These are phyloP conservation scores for Pygmarrhopalites habei DNA, from an alignment of 1,140 invertebrate species.

Conservation along the genomic window DNA sequence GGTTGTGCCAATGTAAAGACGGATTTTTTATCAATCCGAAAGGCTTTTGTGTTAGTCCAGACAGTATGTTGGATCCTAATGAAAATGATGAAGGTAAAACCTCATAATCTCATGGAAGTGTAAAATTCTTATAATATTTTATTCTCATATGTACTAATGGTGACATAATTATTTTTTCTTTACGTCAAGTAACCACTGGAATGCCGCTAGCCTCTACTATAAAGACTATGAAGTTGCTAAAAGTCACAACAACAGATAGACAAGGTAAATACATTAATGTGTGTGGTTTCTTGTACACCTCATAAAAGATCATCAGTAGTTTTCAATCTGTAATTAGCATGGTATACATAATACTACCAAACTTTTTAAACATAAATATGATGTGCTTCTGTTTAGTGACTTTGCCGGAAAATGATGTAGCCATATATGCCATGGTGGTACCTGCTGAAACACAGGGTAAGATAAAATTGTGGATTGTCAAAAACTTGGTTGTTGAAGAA, in stretches of 20 bases:
- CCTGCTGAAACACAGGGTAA: conserved; percentile 62
- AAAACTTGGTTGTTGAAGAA: background rate
- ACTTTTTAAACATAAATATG: too few species aligned
- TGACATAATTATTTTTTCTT: too few species aligned
- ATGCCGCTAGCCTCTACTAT: conserved; percentile 39
- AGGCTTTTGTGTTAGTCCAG: conserved; percentile 40
- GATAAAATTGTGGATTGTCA: conserved; percentile 14
- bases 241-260: conserved; percentile 70
- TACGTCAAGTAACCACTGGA: background rate
- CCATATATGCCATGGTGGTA: conserved; percentile 68
- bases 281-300: too few species aligned
- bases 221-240: conserved; percentile 54
- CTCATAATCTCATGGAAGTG: background rate
- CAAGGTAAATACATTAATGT: too few species aligned
- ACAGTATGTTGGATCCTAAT: background rate
- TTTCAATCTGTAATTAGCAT: too few species aligned
- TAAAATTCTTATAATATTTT: conserved; percentile 2
- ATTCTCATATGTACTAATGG: too few species aligned
- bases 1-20: conserved; percentile 59
- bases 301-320: too few species aligned
- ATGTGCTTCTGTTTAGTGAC: too few species aligned
- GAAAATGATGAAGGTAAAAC: background rate
- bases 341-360: too few species aligned
- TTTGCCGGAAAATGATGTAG: conserved; percentile 67
- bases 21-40: conserved; percentile 52